These are phyloP conservation scores for Huso huso DNA, from an alignment of 2,797 vertebrate genomes.

Conservation along the genomic window DNA sequence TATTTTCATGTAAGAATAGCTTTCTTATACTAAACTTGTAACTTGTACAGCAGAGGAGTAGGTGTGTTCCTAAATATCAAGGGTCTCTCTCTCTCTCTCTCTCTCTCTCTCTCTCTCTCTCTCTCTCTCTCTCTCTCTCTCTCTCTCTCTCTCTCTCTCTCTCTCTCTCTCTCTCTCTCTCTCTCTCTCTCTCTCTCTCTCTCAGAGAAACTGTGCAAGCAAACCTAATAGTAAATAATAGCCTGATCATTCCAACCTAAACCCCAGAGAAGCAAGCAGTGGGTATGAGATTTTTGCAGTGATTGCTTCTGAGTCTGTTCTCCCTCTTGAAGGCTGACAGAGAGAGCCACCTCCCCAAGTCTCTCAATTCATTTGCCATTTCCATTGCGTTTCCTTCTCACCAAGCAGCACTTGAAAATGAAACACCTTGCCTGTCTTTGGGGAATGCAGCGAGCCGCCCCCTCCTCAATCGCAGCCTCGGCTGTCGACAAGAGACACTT, in stretches of 20 bases:
- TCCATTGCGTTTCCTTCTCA: constrained; percentile 37
- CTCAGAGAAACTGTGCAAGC: constrained; percentile 17
- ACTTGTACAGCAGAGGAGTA: too few relatives aligned
- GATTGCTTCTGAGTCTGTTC: too few relatives aligned
- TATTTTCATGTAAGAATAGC: too few relatives aligned
- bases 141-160: constrained; percentile 9
- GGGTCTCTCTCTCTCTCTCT: constrained; percentile 7
- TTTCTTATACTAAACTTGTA: too few relatives aligned
- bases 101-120: constrained; percentile 14
- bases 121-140: constrained; percentile 12
- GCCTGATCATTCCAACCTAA: too few relatives aligned
- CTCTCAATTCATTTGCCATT: constrained; percentile 5
- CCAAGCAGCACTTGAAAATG: constrained; percentile 48
- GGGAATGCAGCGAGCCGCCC: constrained; percentile 35
- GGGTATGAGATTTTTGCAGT: too few relatives aligned
- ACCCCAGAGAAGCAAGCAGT: too few relatives aligned
- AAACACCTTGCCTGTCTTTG: constrained; percentile 41
- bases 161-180: constrained; percentile 30
- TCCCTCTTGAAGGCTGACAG: too few relatives aligned
- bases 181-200: constrained; percentile 17
- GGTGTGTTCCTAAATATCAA: too few relatives aligned
- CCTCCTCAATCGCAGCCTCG: constrained; percentile 16
- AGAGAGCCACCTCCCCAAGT: too few relatives aligned
- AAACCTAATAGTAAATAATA: too few relatives aligned
- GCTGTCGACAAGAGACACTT: too few relatives aligned